A percentile compares a stretch with the other conserved stretches of the same genome.
phyloP scores from a whole-genome alignment of 2,797 vertebrate genomes.

The Labroides dimidiatus region DNA sequence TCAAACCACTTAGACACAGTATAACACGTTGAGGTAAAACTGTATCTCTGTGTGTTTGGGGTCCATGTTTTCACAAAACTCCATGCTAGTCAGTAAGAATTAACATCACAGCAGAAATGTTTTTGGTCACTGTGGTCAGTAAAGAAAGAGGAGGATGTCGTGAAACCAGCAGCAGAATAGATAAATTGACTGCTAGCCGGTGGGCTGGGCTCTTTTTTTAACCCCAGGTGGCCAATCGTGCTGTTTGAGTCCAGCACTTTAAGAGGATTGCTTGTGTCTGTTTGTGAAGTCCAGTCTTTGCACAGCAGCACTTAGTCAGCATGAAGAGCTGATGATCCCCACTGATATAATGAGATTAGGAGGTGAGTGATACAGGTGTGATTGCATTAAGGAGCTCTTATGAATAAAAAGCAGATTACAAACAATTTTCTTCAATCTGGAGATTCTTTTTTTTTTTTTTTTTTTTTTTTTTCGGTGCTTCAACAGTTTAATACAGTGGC shows the following conservation, averaged over 20 bases:
- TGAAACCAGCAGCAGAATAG: constrained; percentile 55
- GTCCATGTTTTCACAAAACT: background rate
- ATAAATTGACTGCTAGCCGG: constrained; percentile 62
- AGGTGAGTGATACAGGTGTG: constrained; percentile 40
- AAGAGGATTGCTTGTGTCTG: constrained; percentile 68
- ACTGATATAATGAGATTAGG: constrained; percentile 53
- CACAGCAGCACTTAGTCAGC: constrained; percentile 64
- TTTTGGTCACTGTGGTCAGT: constrained; percentile 26
- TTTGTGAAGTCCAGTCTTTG: constrained; percentile 40
- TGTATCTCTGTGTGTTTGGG: background rate
- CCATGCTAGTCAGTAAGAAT: constrained; percentile 3
- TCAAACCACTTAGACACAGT: too few relatives aligned
- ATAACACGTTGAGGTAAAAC: too few relatives aligned
- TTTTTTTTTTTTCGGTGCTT: background rate
- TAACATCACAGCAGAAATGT: constrained; percentile 13
- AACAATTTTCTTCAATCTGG: background rate
- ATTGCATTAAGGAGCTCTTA: constrained; percentile 40
- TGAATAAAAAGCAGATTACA: constrained; percentile 44
- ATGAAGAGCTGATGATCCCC: constrained; percentile 29
- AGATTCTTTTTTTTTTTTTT: background rate
- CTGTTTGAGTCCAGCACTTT: constrained; percentile 73
- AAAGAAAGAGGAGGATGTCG: constrained; percentile 37
- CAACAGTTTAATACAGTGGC: background rate
- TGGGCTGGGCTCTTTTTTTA: constrained; percentile 29
- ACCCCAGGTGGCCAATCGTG: constrained; percentile 66